Evolutionary conservation across 2,797 vertebrate species (phyloP).

Genomic region (Cirrhinus molitorella): DNA sequence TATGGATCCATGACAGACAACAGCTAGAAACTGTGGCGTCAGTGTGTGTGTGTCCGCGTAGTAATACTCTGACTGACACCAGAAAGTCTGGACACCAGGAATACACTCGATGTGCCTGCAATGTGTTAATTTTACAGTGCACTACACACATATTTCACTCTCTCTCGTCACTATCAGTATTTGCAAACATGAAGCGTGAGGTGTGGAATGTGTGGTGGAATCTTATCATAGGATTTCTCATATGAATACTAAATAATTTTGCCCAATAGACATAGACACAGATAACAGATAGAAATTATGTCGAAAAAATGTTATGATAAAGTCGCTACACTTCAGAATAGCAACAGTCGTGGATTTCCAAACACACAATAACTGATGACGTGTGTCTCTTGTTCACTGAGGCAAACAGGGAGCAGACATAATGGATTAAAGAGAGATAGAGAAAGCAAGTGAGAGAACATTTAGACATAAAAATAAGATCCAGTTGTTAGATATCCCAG

Average conservation of each 20-base stretch:
- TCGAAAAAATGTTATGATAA: not conserved
- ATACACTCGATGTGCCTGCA: slow-evolving; percentile 36
- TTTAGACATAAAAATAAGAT: slow-evolving; percentile 29
- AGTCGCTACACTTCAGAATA: not conserved
- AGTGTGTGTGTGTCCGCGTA: slow-evolving; percentile 25
- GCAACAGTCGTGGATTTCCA: slow-evolving; percentile 27
- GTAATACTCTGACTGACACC: slow-evolving; percentile 45
- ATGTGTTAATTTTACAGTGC: slow-evolving; percentile 43
- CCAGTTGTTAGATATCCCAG: slow-evolving; percentile 22
- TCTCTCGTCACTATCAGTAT: slow-evolving; percentile 11
- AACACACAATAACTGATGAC: slow-evolving; percentile 36
- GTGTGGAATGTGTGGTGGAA: slow-evolving; percentile 17
- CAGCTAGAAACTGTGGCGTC: slow-evolving; percentile 39
- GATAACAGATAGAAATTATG: not conserved
- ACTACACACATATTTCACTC: slow-evolving; percentile 12
- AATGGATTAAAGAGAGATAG: slow-evolving; percentile 21
- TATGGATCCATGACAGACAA: slow-evolving; percentile 4
- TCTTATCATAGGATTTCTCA: slow-evolving; percentile 1
- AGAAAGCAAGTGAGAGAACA: not conserved
- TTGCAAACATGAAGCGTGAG: slow-evolving; percentile 37
- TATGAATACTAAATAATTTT: not conserved
- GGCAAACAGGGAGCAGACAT: not conserved
- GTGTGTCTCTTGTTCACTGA: not conserved
- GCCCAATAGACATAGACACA: slow-evolving; percentile 14
- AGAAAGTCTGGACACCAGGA: slow-evolving; percentile 48